Conservation (phyloP, 2,113 vertebrate species). For the Cynoglossus semilaevis region DNA sequence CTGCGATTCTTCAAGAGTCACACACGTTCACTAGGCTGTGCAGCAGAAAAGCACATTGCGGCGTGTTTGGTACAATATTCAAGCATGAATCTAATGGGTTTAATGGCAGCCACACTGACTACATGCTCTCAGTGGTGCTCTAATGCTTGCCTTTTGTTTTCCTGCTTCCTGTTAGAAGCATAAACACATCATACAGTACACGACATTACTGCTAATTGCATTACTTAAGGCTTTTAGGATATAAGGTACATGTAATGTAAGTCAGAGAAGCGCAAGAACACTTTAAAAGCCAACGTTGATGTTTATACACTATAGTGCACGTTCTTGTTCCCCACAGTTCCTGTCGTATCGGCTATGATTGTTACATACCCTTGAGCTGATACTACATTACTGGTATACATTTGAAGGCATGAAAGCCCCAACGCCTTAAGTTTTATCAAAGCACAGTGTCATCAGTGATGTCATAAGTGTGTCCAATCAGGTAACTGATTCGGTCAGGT, state of each 20-base stretch:
- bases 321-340: too few relatives aligned
- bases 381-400: too few relatives aligned
- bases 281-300: too few relatives aligned
- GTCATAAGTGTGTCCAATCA: too few relatives aligned
- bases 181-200: slow-evolving; percentile 1
- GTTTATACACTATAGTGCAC: too few relatives aligned
- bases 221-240: neutral
- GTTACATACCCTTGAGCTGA: too few relatives aligned
- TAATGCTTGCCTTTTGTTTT: slow-evolving; percentile 23
- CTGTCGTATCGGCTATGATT: too few relatives aligned
- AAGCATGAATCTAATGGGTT: slow-evolving; percentile 14
- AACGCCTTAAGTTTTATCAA: too few relatives aligned
- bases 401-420: too few relatives aligned
- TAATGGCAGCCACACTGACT: slow-evolving; percentile 24
- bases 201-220: neutral
- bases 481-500: too few relatives aligned
- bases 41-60: slow-evolving; percentile 3
- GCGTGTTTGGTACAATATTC: neutral
- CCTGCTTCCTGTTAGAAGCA: slow-evolving; percentile 30
- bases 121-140: slow-evolving; percentile 9
- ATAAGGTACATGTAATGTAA: neutral
- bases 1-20: neutral
- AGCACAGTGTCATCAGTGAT: too few relatives aligned
- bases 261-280: too few relatives aligned
- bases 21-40: neutral